Base-by-base conservation (phyloP, 2,797 vertebrate genomes). In the Eremophila alpestris region DNA sequence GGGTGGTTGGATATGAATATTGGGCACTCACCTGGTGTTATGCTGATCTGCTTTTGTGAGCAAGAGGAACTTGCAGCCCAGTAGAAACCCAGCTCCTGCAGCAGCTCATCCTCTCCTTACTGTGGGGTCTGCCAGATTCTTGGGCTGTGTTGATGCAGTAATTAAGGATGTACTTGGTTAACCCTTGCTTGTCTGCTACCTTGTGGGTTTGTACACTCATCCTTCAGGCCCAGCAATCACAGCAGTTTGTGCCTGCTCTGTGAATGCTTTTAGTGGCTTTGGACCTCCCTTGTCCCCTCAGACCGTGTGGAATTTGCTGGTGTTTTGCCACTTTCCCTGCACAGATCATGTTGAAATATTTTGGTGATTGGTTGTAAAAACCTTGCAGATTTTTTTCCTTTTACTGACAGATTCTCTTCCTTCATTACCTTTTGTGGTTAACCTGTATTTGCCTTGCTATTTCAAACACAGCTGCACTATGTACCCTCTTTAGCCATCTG, bases 351-450 rank as follows among this genome's bases (percentile, higher is more conserved):
- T 10, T 52, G 30, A 54, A 83, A 30, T 75, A 65, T 75, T 48
- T 64, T 0, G 2, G 15, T 2, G 4, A 52, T 41, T 7, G 2
- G 11, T 52, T 26, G 14, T 9, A 13, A 78, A 26, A 41, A 13
- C 12, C 7, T 43, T 27, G 27, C 11, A 45, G 40, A 45, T 29
- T 38, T 41, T 29, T 27, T 45, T 45, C 11, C 5, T 58, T 87
- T 30, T 86, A 24, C 17, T 76, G 67, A 26, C 11, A 67, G n/a
- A 5, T 67, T 56, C 9, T 74, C 29, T 71, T 78, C 12, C 16
- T 63, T 84, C 5, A 3, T 54, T 63, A 77, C 32, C 23, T 40
- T 32, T 40, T 74, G 62, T 51, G 67, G 36, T 59, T 84, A 40
- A 62, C 26, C 34, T 83, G 32, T 32, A 48, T 76, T 88, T 92